Conservation (phyloP, 2,113 vertebrate genomes). For the Chunga burmeisteri region DNA sequence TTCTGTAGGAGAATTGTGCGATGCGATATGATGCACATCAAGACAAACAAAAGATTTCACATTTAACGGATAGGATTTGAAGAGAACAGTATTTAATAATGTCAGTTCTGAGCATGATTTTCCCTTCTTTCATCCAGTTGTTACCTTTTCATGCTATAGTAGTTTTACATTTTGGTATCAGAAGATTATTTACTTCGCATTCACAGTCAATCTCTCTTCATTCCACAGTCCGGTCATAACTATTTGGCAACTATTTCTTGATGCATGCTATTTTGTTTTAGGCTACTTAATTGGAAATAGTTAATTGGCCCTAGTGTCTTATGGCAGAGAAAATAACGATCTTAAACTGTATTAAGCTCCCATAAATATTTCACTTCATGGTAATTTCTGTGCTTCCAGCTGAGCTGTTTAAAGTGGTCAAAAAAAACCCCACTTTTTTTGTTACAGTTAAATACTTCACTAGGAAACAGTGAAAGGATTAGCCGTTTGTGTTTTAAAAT, state of each 20-base stretch:
- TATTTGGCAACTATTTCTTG: slow-evolving; percentile 1
- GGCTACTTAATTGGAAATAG: slow-evolving; percentile 66
- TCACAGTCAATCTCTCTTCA: background rate
- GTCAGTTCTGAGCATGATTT: background rate
- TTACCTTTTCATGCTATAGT: background rate
- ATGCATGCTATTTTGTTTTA: background rate
- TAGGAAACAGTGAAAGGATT: slow-evolving; percentile 29
- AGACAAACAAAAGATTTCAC: background rate
- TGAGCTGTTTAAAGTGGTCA: slow-evolving; percentile 56
- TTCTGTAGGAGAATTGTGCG: background rate
- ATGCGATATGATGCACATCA: background rate
- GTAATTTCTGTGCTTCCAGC: slow-evolving; percentile 68
- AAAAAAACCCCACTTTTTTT: background rate
- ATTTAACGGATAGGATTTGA: fast-evolving
- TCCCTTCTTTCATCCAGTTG: background rate
- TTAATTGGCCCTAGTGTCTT: slow-evolving; percentile 65
- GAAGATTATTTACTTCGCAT: background rate
- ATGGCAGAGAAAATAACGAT: slow-evolving; percentile 62
- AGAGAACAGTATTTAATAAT: background rate
- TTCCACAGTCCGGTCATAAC: background rate
- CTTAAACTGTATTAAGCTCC: slow-evolving; percentile 69
- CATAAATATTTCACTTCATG: slow-evolving; percentile 74
- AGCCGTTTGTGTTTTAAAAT: background rate
- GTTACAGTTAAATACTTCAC: slow-evolving; percentile 48
- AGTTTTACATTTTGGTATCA: background rate